These are phyloP conservation scores for Heteropelma amictum DNA, from an alignment of 2,888 invertebrate species.

Conservation along the genomic window DNA sequence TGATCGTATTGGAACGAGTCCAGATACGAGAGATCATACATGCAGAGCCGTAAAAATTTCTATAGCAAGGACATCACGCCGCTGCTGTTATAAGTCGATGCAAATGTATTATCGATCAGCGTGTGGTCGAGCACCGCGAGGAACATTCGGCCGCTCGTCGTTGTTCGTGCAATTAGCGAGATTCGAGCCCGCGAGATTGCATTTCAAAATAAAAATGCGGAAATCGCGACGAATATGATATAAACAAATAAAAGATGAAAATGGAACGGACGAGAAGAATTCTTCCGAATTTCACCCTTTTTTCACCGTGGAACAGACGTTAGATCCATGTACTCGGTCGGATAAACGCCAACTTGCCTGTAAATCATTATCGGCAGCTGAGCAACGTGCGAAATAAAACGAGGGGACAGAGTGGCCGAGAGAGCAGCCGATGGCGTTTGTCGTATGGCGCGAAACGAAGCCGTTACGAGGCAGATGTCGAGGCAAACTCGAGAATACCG, in stretches of 20 bases:
- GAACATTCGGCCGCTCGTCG: background rate
- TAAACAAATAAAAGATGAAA: background rate
- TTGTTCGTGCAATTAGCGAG: constrained; percentile 42
- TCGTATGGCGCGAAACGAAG: background rate
- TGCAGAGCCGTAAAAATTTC: constrained; percentile 26
- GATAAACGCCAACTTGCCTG: no score
- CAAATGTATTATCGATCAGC: constrained; percentile 53
- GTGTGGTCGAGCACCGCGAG: constrained; percentile 13
- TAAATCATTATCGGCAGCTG: no score
- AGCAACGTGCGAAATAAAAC: no score
- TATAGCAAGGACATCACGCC: constrained; percentile 22
- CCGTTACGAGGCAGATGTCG: constrained; percentile 36
- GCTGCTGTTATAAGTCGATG: constrained; percentile 49
- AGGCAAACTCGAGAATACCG: constrained; percentile 8
- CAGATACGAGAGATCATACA: background rate
- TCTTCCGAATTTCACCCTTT: no score
- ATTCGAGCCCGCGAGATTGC: background rate
- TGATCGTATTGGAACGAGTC: constrained; percentile 42
- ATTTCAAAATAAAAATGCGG: no score
- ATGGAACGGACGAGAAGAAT: no score
- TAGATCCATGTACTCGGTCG: no score
- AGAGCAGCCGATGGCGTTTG: background rate
- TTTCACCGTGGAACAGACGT: no score
- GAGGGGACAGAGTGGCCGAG: no score
- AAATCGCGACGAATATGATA: background rate